These are phyloP conservation scores for Apamea monoglypha DNA, from an alignment of 2,888 invertebrate genomes.

Conservation along the genomic window DNA sequence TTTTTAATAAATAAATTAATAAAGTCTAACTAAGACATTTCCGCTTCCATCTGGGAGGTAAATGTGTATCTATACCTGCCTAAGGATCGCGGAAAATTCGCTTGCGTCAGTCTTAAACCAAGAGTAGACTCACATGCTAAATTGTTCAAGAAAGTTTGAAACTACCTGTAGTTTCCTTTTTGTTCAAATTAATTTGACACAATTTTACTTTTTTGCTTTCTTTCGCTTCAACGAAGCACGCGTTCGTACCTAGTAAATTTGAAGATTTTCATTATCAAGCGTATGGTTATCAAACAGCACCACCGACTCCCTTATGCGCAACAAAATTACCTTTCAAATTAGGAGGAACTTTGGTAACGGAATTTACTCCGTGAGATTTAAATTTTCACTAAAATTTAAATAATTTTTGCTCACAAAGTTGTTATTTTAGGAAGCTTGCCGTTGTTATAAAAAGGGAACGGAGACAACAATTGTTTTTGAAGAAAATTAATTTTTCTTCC, in stretches of 20 bases:
- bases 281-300: not conserved
- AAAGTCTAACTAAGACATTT: not conserved
- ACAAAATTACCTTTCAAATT: not conserved
- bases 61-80: no score
- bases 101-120: no score
- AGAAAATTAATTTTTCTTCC: slow-evolving; percentile 5
- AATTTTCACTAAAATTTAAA: slow-evolving; percentile 13
- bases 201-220: not conserved
- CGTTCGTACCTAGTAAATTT: not conserved
- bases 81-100: no score
- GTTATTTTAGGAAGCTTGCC: slow-evolving; percentile 15
- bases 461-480: not conserved
- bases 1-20: no score
- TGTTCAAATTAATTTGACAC: not conserved
- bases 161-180: not conserved
- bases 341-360: not conserved
- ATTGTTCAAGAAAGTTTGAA: no score
- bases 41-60: not conserved
- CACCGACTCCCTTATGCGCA: not conserved
- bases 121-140: no score
- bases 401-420: slow-evolving; percentile 11
- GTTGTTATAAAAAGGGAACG: slow-evolving; percentile 24
- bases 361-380: slow-evolving; percentile 2
- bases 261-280: not conserved
- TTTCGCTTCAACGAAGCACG: not conserved